Conservation (phyloP, 2,888 invertebrate species). For the Brachyopa scutellaris region DNA sequence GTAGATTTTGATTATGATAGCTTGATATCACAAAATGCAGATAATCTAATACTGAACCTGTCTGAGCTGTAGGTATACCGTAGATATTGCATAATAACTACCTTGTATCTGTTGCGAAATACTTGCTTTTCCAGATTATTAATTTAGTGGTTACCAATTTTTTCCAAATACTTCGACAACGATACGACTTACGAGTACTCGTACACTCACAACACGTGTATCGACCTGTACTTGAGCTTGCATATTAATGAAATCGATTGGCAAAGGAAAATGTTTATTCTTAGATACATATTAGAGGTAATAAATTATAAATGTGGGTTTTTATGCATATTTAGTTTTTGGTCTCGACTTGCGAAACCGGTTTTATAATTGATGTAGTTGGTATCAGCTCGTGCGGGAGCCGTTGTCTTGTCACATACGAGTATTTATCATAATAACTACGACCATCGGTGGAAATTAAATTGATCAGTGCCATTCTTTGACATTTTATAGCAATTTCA, state of each 20-base stretch:
- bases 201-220: neutral
- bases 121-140: constrained; percentile 19
- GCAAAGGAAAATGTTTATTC: neutral
- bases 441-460: too few species aligned
- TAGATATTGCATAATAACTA: neutral
- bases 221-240: neutral
- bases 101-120: neutral
- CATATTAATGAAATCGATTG: neutral
- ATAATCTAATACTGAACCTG: too few species aligned
- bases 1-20: too few species aligned
- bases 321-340: neutral
- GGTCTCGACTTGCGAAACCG: neutral
- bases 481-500: too few species aligned
- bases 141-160: neutral
- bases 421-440: too few species aligned
- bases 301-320: neutral
- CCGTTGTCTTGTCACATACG: too few species aligned
- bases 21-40: neutral
- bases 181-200: too few species aligned
- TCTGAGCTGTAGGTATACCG: too few species aligned
- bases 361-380: too few species aligned
- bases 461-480: too few species aligned
- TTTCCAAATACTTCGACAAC: neutral
- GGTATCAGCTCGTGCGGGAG: too few species aligned
- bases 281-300: constrained; percentile 9